Conservation (phyloP, 1,140 invertebrate species). For the Drosophila parvula region DNA sequence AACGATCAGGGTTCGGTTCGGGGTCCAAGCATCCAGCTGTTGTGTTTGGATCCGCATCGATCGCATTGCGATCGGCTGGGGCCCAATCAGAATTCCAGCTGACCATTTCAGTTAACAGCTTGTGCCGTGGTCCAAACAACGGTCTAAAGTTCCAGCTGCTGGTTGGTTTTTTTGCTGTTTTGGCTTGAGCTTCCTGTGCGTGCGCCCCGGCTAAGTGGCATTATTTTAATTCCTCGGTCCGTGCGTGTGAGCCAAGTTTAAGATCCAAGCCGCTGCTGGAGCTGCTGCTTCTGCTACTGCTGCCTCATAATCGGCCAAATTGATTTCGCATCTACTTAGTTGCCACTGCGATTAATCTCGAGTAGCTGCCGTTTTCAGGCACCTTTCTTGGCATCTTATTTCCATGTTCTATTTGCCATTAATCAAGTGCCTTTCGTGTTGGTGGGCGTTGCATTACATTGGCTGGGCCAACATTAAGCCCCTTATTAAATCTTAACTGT, state of each 20-base stretch:
- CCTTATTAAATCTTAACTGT: conserved; percentile 78
- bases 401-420: conserved; percentile 52
- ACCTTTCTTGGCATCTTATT: conserved; percentile 22
- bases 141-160: conserved; percentile 39
- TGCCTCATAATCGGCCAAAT: conserved; percentile 53
- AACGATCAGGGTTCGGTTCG: conserved; percentile 36
- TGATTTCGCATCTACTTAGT: conserved; percentile 69
- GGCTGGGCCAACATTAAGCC: conserved; percentile 51
- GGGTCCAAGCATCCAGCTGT: conserved; percentile 34
- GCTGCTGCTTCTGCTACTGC: background rate
- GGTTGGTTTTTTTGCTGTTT: background rate
- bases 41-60: conserved; percentile 48
- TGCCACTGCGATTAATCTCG: conserved; percentile 6
- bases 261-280: conserved; percentile 10
- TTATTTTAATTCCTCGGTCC: conserved; percentile 57
- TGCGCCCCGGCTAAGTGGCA: conserved; percentile 46
- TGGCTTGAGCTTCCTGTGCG: conserved; percentile 43
- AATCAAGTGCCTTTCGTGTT: conserved; percentile 69
- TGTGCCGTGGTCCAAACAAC: conserved; percentile 23
- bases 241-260: conserved; percentile 55
- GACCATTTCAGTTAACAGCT: conserved; percentile 53
- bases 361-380: conserved; percentile 3
- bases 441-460: conserved; percentile 57
- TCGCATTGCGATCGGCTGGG: conserved; percentile 52
- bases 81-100: conserved; percentile 51